phyloP scores from a whole-genome alignment of 2,888 invertebrate genomes.

The Ichneumoninae sp. region DNA sequence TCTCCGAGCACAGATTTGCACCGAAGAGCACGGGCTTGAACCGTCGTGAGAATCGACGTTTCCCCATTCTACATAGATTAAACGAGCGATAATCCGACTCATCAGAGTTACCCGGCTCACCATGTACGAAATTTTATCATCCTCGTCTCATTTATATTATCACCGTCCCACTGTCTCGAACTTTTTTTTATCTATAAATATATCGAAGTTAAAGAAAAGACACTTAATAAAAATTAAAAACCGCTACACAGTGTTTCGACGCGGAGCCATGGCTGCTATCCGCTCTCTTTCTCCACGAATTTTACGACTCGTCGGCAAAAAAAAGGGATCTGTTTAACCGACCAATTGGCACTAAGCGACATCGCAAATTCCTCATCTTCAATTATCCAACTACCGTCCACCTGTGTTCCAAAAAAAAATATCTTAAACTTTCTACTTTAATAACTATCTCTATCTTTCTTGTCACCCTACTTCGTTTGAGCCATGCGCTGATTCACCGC shows the following conservation, averaged over 20 bases:
- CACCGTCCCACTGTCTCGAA: background rate
- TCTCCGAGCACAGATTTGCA: conserved; percentile 55
- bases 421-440: conserved; percentile 37
- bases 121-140: background rate
- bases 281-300: conserved; percentile 70
- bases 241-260: background rate
- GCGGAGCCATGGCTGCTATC: conserved; percentile 76
- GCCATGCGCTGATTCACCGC: conserved; percentile 81
- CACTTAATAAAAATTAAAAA: background rate
- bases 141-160: background rate
- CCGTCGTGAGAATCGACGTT: conserved; percentile 20
- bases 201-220: background rate
- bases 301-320: conserved; percentile 29
- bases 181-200: conserved; percentile 13
- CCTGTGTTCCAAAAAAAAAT: conserved; percentile 29
- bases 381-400: conserved; percentile 38
- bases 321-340: background rate
- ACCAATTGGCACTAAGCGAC: conserved; percentile 4
- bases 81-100: background rate
- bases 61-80: background rate
- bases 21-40: conserved; percentile 8
- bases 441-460: conserved; percentile 42
- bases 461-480: conserved; percentile 69
- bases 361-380: background rate
- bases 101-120: conserved; percentile 5